Evolutionary conservation across 2,797 vertebrate genomes (phyloP), one percentile per base, ranked within the genome.

Genomic region (Erpetoichthys calabaricus): DNA sequence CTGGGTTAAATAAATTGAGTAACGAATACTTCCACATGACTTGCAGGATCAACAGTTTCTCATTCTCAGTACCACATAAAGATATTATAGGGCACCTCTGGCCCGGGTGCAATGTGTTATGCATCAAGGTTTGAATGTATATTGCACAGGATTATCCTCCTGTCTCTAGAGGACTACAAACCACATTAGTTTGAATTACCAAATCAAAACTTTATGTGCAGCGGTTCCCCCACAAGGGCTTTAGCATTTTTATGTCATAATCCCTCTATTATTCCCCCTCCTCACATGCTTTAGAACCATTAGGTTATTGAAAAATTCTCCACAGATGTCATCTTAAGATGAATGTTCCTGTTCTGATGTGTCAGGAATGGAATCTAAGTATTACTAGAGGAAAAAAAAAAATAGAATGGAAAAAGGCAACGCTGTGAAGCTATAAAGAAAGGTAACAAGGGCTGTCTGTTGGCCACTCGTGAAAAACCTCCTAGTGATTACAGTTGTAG

Each of bases 311-410:
- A 82, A 82, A 86, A 88, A 83, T 83, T 86, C 85, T 89, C 85
- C 84, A 80, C 78, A 86, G 84, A 90, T 88, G 84, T 89, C 87
- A 87, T 76, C 77, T 73, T 80, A 88, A 89, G 89, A 90, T 86
- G 84, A 87, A 87, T 88, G 85, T 85, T 82, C 75, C 80, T 71
- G 64, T 78, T 79, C 78, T 68, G 74, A 78, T 81, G 80, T 81
- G 82, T 83, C 82, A 79, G 77, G 75, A 78, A 82, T 83, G 81
- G 86, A 89, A 89, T 87, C 85, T 68, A 79, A 88, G 84, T 71
- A 70, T 73, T 75, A 80, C 72, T 85, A 81, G 84, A 82, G 77
- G 80, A 81, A 75, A 66, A 76, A 89, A 86, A 69, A 54, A 71
- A 68, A 68, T 64, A 74, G 64, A 56, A 66, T 77, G 67, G 76